Percentiles rank a stretch among this genome's conserved stretches.
Evolutionary conservation across 2,797 vertebrate species (phyloP).

Genomic region (Poecilia gillii): DNA sequence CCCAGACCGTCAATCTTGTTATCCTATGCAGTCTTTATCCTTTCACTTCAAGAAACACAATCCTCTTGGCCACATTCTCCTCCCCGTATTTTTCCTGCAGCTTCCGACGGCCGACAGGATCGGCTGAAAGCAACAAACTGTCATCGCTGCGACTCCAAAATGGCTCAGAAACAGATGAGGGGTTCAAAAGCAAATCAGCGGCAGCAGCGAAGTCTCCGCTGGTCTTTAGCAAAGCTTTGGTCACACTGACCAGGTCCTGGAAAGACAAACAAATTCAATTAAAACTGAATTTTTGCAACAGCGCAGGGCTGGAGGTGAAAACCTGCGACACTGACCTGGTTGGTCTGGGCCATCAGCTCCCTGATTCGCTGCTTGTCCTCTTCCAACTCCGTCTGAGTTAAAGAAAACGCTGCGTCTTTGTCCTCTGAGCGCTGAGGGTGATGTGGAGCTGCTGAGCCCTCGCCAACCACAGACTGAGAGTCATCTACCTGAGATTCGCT

Average conservation of each 20-base stretch:
- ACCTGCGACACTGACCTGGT: constrained; percentile 57
- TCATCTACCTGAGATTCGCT: constrained; percentile 70
- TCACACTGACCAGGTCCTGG: constrained; percentile 83
- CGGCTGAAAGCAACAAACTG: constrained; percentile 52
- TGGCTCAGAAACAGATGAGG: constrained; percentile 20
- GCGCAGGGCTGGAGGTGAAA: not conserved
- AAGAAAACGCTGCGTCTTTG: constrained; percentile 21
- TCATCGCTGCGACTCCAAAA: constrained; percentile 75
- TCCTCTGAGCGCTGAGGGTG: constrained; percentile 3
- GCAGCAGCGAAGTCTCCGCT: constrained; percentile 86
- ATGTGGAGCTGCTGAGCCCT: not conserved
- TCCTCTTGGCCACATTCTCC: constrained; percentile 67
- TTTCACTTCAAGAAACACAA: constrained; percentile 68
- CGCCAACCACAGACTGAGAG: constrained; percentile 19
- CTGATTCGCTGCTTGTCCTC: constrained; percentile 73
- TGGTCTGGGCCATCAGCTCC: constrained; percentile 83
- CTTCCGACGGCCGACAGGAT: constrained; percentile 35
- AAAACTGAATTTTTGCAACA: not conserved
- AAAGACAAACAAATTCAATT: not conserved
- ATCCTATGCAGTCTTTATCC: constrained; percentile 16
- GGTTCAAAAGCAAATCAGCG: constrained; percentile 68
- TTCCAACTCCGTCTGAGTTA: constrained; percentile 68
- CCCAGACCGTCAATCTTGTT: too few species aligned
- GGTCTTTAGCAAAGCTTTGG: constrained; percentile 89
- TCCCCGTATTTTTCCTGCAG: constrained; percentile 76